Evolutionary conservation across 2,113 vertebrate species (phyloP).

Genomic region (Puma concolor): DNA sequence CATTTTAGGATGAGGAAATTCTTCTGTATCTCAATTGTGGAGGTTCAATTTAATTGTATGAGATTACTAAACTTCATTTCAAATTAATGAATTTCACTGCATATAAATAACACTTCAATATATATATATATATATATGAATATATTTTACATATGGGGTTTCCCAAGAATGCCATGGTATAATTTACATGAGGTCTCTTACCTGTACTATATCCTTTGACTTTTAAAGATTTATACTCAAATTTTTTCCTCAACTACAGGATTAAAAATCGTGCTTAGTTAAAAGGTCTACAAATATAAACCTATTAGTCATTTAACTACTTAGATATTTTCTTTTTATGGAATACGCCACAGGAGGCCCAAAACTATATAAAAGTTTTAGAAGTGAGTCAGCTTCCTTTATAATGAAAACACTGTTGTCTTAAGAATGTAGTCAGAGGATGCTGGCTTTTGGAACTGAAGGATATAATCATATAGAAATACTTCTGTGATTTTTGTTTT

Average conservation of each 20-base stretch:
- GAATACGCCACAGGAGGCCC: background rate
- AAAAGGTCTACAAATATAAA: background rate
- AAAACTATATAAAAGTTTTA: slow-evolving; percentile 66
- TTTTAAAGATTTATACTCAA: background rate
- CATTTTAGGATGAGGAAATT: background rate
- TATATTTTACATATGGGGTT: background rate
- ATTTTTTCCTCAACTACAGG: background rate
- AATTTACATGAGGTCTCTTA: background rate
- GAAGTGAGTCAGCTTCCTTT: slow-evolving; percentile 68
- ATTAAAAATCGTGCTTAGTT: background rate
- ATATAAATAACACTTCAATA: background rate
- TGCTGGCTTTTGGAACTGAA: background rate
- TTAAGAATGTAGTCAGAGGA: background rate
- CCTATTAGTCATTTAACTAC: background rate
- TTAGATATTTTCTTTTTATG: background rate
- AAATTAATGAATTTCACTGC: background rate
- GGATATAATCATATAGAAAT: background rate
- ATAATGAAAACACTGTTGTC: background rate
- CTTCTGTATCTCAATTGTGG: background rate
- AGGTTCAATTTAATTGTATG: background rate
- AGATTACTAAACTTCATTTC: background rate
- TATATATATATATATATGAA: no score
- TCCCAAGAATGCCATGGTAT: background rate
- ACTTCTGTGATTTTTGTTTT: background rate
- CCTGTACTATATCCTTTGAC: background rate